These are phyloP conservation scores for Phyllopteryx taeniolatus DNA, from an alignment of 2,113 vertebrate species.

Conservation along the genomic window DNA sequence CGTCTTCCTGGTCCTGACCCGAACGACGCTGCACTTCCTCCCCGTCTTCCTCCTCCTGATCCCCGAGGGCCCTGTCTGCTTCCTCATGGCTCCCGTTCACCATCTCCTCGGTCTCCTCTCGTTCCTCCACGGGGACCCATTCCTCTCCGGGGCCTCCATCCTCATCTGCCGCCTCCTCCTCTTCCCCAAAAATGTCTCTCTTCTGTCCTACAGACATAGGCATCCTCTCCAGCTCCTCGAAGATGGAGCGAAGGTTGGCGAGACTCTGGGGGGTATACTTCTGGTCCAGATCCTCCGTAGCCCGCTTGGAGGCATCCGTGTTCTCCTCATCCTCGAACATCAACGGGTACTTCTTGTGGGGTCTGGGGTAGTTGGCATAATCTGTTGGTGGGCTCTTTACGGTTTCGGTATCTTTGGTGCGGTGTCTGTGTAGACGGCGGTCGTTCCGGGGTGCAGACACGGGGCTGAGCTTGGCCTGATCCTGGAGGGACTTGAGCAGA, in stretches of 20 bases:
- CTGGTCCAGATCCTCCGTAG: conserved; percentile 92
- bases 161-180: conserved; percentile 84
- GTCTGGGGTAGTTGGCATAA: conserved; percentile 81
- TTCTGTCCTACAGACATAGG: conserved; percentile 74
- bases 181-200: conserved; percentile 77
- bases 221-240: conserved; percentile 90
- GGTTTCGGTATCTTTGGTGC: conserved; percentile 69
- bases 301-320: conserved; percentile 86
- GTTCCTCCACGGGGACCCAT: conserved; percentile 92
- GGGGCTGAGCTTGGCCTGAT: conserved; percentile 71
- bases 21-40: conserved; percentile 81
- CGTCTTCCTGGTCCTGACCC: conserved; percentile 73
- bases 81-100: conserved; percentile 87
- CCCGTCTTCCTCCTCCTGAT: conserved; percentile 66
- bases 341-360: conserved; percentile 79
- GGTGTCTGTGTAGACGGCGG: conserved; percentile 69
- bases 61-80: conserved; percentile 76
- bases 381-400: conserved; percentile 68
- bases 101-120: conserved; percentile 89
- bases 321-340: conserved; percentile 87
- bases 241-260: conserved; percentile 90
- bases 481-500: conserved; percentile 81
- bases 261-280: conserved; percentile 96
- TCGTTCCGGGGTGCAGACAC: conserved; percentile 69
- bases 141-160: conserved; percentile 92